Base-by-base conservation (phyloP, 2,797 vertebrate genomes). In the Sciaenops ocellatus region DNA sequence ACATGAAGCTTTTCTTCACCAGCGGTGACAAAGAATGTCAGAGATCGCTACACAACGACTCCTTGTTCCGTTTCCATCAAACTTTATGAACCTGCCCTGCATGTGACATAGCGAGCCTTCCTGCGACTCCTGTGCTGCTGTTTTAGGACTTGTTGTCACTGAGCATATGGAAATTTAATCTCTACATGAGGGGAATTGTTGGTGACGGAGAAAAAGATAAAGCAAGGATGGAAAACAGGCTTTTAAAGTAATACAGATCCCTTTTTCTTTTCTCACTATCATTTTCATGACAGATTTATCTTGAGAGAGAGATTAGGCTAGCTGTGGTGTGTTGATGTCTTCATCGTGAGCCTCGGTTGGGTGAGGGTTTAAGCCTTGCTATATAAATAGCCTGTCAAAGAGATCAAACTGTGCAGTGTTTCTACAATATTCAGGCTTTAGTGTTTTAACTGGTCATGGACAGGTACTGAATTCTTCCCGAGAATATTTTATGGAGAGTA, bases 241-340 rank as follows among this genome's bases (percentile, higher is more conserved):
- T 59, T 84, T 80, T 72, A 77, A 81, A 83, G 55, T 76, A 48
- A 78, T 63, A 75, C 60, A 75, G 60, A 80, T 69, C 69, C 42
- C 9, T 30, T 81, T 73, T 71, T 69, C 64, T 81, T 73, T 71
- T 69, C 62, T 47, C 46, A 41, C 73, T 57, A 74, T 85, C 62
- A 56, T 81, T 85, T 74, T 74, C 69, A 70, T 83, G 80, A 87
- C 82, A 86, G 85, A 85, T 87, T 85, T 87, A 90, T 90, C 83
- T 86, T 79, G 56, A 54, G 73, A 59, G 73, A 59, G 78, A 84
- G 86, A 90, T 82, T 88, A 86, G 76, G 55, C 78, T 2, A 28
- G 74, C 64, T 22, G 77, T 66, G n/a, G 51, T 80, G 79, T 68
- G 85, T 76, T 79, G 78, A 88, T 79, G 84, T 87, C 85, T 92